Evolutionary conservation across 1,140 invertebrate species (phyloP), one percentile per base, ranked within the genome.

Genomic region (Magallana gigas): DNA sequence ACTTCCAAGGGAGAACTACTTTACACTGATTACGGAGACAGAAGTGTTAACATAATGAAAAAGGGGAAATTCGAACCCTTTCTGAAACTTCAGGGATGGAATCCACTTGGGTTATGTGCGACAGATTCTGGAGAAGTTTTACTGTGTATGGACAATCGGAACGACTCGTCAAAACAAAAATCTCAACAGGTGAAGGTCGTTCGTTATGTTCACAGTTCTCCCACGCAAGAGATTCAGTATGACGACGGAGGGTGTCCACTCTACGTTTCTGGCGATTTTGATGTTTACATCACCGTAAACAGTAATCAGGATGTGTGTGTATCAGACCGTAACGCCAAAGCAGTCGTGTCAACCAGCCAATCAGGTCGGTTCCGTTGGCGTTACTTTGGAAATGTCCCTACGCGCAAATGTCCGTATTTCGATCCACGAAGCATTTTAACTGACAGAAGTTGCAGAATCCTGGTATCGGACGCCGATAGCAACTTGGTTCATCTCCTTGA

Each of bases 231-330:
- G 18, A 76, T 76, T 48, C 68, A 76, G 23, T 76, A 76, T 9
- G 68, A 76, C 23, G 68, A 76, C 4, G 68, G 18, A 2, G 68
- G 68, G 12, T 29, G 12, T 76, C 68, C 68, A 29, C 68, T 76
- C 8, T 76, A 76, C 23, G 36, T 29, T 12, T 23, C 68, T 4
- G 68, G 68, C 0, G 68, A 76, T 29, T 76, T 76, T 76, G 68
- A 76, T 76, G 68, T 76, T 23, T 76, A 76, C 68, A 76, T 76
- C 68, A 12, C 68, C 23, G 68, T 76, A 5, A 76, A 76, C 23
- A 76, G 11, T 36, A 76, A 76, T 8, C 68, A 76, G 23, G 68
- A 76, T 12, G 68, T 76, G 9, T 76, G 68, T 76, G 68, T 76
- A 12, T 76, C 68, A 11, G 68, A 76, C 68, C 68, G 68, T 9